A percentile compares a stretch with the other conserved stretches of the same genome.
Conservation (phyloP, 2,113 vertebrate species). For the Sylvilagus bachmani region DNA sequence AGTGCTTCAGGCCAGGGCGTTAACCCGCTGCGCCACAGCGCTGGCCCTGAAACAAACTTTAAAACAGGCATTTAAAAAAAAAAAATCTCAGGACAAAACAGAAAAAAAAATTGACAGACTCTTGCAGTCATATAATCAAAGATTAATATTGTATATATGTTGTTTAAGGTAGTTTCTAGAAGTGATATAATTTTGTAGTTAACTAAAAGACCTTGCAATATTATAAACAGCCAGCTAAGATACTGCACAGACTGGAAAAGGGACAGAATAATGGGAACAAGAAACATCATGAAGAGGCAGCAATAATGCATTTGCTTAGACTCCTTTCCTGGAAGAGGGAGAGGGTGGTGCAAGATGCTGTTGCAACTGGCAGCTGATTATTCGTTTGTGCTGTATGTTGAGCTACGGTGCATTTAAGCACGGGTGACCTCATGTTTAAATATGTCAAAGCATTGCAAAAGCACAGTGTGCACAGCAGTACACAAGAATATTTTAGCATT, state of each 20-base stretch:
- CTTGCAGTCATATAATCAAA: slow-evolving; percentile 20
- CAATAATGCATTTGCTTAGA: background rate
- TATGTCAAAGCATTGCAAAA: slow-evolving; percentile 55
- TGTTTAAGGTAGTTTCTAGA: slow-evolving; percentile 6
- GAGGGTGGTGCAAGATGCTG: background rate
- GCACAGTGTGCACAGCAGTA: background rate
- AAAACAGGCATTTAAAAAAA: background rate
- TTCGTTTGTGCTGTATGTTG: slow-evolving; percentile 38
- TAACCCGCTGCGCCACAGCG: no score
- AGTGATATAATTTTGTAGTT: slow-evolving; percentile 5
- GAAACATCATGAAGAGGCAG: background rate
- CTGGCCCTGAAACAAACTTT: no score
- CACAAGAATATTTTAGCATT: background rate
- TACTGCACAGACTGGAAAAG: background rate
- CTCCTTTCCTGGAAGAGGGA: background rate
- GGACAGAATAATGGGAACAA: slow-evolving; percentile 1
- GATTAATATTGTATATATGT: background rate
- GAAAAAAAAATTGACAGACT: background rate
- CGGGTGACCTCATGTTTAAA: slow-evolving; percentile 38
- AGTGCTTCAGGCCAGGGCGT: no score
- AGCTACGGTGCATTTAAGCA: slow-evolving; percentile 26
- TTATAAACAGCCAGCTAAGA: slow-evolving; percentile 11
- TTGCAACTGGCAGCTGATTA: slow-evolving; percentile 37
- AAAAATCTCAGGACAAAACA: background rate
- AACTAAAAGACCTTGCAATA: background rate